These are phyloP conservation scores for Uria lomvia DNA, from an alignment of 2,113 vertebrate genomes.

Conservation along the genomic window DNA sequence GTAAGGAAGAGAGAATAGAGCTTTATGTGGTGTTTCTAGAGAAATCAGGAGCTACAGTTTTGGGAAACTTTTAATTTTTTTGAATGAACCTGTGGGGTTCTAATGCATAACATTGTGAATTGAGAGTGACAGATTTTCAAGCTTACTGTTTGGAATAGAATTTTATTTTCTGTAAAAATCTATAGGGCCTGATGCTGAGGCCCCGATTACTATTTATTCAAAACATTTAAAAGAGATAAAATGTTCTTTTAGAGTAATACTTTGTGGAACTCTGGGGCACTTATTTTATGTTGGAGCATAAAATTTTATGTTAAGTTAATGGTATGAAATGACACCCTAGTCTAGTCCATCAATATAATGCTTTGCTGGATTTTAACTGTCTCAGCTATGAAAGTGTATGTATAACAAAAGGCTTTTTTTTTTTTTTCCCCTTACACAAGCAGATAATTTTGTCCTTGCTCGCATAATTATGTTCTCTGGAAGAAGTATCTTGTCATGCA, in stretches of 20 bases:
- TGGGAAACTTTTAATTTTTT: not conserved
- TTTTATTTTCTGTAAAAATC: not conserved
- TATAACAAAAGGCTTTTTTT: not conserved
- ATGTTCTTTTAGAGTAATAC: not conserved
- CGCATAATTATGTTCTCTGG: not conserved
- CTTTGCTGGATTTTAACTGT: not conserved
- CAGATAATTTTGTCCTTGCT: not conserved
- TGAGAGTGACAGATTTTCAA: not conserved
- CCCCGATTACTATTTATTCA: not conserved
- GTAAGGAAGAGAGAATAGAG: not conserved
- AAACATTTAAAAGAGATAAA: not conserved
- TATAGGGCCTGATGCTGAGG: not conserved
- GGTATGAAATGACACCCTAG: not conserved
- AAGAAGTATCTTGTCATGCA: not conserved
- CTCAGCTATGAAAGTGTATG: not conserved
- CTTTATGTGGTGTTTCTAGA: not conserved
- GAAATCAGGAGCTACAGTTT: not conserved
- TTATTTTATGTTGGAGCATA: not conserved
- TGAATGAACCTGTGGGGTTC: not conserved
- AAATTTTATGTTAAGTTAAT: not conserved
- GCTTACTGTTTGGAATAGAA: not conserved
- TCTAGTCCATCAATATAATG: not conserved
- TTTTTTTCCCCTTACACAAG: not conserved
- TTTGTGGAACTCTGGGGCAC: not conserved
- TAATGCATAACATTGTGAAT: not conserved